Evolutionary conservation across 1,140 invertebrate species (phyloP).

Genomic region (Brachionus plicatilis): DNA sequence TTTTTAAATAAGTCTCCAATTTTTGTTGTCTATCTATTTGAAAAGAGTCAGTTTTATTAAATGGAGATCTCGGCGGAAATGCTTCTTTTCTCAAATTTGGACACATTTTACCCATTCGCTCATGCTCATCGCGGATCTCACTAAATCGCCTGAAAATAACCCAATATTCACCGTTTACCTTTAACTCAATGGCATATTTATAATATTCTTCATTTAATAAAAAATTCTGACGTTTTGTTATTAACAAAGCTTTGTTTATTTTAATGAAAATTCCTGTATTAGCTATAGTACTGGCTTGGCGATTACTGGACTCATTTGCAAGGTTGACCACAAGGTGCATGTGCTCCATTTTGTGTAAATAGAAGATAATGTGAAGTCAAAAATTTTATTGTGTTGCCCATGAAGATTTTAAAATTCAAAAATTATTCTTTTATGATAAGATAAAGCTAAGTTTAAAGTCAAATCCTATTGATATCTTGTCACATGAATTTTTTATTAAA

Average conservation of each 20-base stretch:
- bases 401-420: no score
- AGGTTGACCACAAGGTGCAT: constrained; percentile 37
- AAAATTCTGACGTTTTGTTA: constrained; percentile 24
- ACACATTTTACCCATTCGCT: background rate
- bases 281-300: background rate
- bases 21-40: constrained; percentile 39
- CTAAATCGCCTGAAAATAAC: constrained; percentile 36
- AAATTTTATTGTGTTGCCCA: background rate
- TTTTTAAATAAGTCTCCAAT: constrained; percentile 31
- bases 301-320: constrained; percentile 20
- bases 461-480: no score
- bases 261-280: constrained; percentile 31
- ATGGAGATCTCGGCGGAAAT: constrained; percentile 30
- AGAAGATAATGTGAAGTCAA: background rate
- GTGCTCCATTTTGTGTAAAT: constrained; percentile 25
- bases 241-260: constrained; percentile 29
- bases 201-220: constrained; percentile 39
- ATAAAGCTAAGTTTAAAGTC: no score
- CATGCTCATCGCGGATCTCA: constrained; percentile 34
- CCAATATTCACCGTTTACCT: constrained; percentile 35
- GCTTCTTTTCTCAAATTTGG: constrained; percentile 2
- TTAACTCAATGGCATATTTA: constrained; percentile 30
- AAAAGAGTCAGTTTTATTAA: constrained; percentile 36
- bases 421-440: no score
- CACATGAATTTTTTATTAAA: no score